Evolutionary conservation across 2,113 vertebrate species (phyloP).

Genomic region (Zingel zingel): DNA sequence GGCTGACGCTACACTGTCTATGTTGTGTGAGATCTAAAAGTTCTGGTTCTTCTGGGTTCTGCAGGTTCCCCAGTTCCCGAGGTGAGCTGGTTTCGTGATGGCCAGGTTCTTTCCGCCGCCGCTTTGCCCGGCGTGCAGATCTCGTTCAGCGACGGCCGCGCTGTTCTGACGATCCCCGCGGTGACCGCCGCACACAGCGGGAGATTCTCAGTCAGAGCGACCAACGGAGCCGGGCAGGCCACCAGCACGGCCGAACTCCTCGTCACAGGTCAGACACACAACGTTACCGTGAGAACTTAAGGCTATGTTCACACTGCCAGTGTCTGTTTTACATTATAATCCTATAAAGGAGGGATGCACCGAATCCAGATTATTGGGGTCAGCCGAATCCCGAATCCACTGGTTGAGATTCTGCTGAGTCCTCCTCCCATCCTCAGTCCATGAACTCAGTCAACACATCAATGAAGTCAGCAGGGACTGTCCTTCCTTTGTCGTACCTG

Average conservation of each 20-base stretch:
- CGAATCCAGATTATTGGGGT: too few species aligned
- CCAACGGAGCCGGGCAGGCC: constrained; percentile 97
- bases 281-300: too few species aligned
- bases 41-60: constrained; percentile 56
- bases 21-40: background rate
- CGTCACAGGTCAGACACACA: constrained; percentile 88
- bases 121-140: constrained; percentile 96
- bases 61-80: constrained; percentile 98
- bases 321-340: too few species aligned
- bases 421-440: too few species aligned
- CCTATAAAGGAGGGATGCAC: too few species aligned
- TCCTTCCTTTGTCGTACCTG: too few species aligned
- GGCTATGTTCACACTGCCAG: too few species aligned
- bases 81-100: constrained; percentile 99
- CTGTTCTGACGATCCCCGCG: constrained; percentile 93
- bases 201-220: constrained; percentile 94
- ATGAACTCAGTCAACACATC: too few species aligned
- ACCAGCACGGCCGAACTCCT: constrained; percentile 98
- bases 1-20: too few species aligned
- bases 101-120: constrained; percentile 96
- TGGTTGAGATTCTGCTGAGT: too few species aligned
- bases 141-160: constrained; percentile 98
- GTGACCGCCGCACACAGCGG: constrained; percentile 94
- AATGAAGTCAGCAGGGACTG: too few species aligned
- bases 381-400: too few species aligned